phyloP scores from a whole-genome alignment of 2,888 invertebrate genomes.

The Eristalinus sepulchralis region DNA sequence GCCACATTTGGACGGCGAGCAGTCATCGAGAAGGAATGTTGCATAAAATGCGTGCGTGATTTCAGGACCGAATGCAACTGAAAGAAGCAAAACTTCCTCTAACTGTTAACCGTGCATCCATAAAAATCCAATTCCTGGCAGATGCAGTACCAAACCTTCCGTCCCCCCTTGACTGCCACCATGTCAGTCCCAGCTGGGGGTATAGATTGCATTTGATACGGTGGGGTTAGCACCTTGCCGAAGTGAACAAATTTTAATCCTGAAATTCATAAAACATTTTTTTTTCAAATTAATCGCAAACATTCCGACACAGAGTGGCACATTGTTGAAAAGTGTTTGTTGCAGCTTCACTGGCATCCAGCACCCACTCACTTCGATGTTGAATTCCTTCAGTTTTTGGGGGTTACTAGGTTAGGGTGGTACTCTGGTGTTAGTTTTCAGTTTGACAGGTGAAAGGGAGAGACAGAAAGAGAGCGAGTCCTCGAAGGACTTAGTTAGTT shows the following conservation, averaged over 20 bases:
- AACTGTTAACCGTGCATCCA: conserved; percentile 60
- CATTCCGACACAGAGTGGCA: conserved; percentile 39
- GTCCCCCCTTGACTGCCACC: background rate
- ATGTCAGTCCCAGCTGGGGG: background rate
- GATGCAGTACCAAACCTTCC: conserved; percentile 28
- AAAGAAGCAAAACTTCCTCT: background rate
- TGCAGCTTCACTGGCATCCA: background rate
- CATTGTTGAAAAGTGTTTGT: conserved; percentile 5
- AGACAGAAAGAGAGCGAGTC: background rate
- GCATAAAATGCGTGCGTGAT: conserved; percentile 67
- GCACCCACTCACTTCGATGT: background rate
- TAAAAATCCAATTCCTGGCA: conserved; percentile 49
- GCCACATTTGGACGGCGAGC: background rate
- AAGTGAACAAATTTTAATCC: conserved; percentile 57
- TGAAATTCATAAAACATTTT: conserved; percentile 55
- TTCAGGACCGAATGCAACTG: conserved; percentile 44
- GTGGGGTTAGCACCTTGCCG: conserved; percentile 49
- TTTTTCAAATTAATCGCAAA: conserved; percentile 41
- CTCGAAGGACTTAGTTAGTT: conserved; percentile 13
- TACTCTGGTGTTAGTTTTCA: background rate
- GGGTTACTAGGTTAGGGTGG: conserved; percentile 4
- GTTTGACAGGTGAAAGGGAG: background rate
- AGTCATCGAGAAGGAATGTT: conserved; percentile 18
- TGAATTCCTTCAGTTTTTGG: background rate
- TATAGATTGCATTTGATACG: background rate